Percentiles rank a stretch among this genome's conserved stretches.
phyloP scores from a whole-genome alignment of 2,113 vertebrate genomes.

The Rhombomys opimus region DNA sequence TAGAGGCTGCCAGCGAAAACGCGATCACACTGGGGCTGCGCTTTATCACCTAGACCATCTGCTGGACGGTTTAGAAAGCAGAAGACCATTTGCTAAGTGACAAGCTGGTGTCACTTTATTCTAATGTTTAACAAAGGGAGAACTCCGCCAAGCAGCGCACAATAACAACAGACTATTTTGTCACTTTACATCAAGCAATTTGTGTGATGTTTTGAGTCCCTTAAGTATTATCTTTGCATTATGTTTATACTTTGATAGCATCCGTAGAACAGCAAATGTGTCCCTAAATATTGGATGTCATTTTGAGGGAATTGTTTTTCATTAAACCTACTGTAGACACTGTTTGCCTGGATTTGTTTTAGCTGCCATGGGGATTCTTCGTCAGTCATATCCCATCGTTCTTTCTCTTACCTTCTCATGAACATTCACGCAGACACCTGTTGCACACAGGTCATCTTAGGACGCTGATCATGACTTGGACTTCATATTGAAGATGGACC shows the following conservation, averaged over 20 bases:
- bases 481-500: not conserved
- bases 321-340: conserved; percentile 57
- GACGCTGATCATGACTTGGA: not conserved
- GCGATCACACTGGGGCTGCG: not conserved
- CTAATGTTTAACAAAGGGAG: conserved; percentile 66
- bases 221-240: conserved; percentile 72
- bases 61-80: conserved; percentile 62
- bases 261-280: conserved; percentile 70
- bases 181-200: conserved; percentile 71
- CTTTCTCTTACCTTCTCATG: not conserved
- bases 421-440: not conserved
- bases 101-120: conserved; percentile 69
- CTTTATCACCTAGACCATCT: conserved; percentile 71
- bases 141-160: conserved; percentile 59
- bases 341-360: conserved; percentile 56
- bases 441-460: not conserved
- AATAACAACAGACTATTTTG: conserved; percentile 69
- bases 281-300: conserved; percentile 75
- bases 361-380: conserved; percentile 31
- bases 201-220: conserved; percentile 70
- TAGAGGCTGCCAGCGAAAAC: conserved; percentile 37
- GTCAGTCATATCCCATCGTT: not conserved
- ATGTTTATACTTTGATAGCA: conserved; percentile 73
- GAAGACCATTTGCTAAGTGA: conserved; percentile 74
- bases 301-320: conserved; percentile 76